phyloP scores from a whole-genome alignment of 2,113 vertebrate species.

The Okapia johnstoni region DNA sequence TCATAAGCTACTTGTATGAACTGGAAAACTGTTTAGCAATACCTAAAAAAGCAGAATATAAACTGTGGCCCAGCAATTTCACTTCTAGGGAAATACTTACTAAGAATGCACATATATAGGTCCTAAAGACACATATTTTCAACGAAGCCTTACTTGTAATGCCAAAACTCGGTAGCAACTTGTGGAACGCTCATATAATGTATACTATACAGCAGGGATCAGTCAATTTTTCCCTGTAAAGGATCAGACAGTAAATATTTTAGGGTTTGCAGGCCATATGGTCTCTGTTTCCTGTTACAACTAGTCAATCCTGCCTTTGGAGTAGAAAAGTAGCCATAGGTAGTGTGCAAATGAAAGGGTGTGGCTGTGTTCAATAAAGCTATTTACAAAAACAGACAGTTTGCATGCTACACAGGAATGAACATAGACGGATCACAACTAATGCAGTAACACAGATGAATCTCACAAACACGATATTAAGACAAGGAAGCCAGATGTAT shows the following conservation, averaged over 20 bases:
- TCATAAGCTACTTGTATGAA: background rate
- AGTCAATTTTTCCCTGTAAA: background rate
- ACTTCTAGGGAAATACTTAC: background rate
- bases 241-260: background rate
- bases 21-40: background rate
- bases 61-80: background rate
- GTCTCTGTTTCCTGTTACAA: background rate
- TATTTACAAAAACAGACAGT: background rate
- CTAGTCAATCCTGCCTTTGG: background rate
- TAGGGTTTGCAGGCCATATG: background rate
- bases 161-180: background rate
- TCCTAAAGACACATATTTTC: background rate
- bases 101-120: background rate
- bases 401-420: background rate
- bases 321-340: background rate
- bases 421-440: background rate
- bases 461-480: background rate
- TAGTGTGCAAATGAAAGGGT: background rate
- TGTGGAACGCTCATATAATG: background rate
- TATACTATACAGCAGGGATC: background rate
- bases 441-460: background rate
- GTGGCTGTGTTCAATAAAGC: background rate
- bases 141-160: background rate
- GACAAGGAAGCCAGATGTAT: background rate
- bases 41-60: background rate